Evolutionary conservation across 2,888 invertebrate species (phyloP).

Genomic region (Philereme vetulata): DNA sequence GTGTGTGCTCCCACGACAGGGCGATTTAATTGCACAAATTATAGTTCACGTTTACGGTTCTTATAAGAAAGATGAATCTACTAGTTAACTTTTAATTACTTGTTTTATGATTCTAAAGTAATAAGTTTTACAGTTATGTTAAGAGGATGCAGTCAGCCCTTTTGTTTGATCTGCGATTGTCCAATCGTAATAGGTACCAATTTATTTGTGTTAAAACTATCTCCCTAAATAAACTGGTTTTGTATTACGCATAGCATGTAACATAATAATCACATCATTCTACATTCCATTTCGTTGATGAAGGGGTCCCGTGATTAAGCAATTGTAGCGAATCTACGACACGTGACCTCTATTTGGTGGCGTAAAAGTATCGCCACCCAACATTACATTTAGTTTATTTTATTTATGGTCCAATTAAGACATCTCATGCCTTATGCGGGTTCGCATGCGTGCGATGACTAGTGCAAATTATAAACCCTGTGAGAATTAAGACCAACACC

Average conservation of each 20-base stretch:
- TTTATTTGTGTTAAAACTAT: constrained; percentile 23
- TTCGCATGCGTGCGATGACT: constrained; percentile 34
- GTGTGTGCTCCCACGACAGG: constrained; percentile 54
- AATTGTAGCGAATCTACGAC: constrained; percentile 74
- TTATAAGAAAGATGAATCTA: constrained; percentile 43
- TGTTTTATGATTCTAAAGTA: constrained; percentile 14
- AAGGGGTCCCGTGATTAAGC: constrained; percentile 60
- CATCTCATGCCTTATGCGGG: constrained; percentile 75
- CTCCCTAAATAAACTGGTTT: constrained; percentile 45
- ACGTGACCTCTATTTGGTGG: constrained; percentile 80
- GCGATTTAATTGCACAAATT: constrained; percentile 52
- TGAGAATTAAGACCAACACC: constrained; percentile 29
- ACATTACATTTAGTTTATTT: constrained; percentile 64
- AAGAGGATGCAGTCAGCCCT: constrained; percentile 1
- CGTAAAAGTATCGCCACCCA: constrained; percentile 68
- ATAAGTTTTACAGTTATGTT: constrained; percentile 5
- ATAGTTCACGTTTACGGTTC: constrained; percentile 46
- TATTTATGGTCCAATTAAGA: constrained; percentile 78
- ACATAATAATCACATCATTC: constrained; percentile 78
- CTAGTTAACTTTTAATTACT: constrained; percentile 13
- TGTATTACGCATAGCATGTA: constrained; percentile 56
- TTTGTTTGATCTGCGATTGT: constrained; percentile 12
- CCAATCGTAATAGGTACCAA: constrained; percentile 19
- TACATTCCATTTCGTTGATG: constrained; percentile 61
- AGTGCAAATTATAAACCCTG: constrained; percentile 37